These are phyloP conservation scores for Paramormyrops hopkinsi DNA, from an alignment of 2,797 vertebrate genomes.

Conservation along the genomic window DNA sequence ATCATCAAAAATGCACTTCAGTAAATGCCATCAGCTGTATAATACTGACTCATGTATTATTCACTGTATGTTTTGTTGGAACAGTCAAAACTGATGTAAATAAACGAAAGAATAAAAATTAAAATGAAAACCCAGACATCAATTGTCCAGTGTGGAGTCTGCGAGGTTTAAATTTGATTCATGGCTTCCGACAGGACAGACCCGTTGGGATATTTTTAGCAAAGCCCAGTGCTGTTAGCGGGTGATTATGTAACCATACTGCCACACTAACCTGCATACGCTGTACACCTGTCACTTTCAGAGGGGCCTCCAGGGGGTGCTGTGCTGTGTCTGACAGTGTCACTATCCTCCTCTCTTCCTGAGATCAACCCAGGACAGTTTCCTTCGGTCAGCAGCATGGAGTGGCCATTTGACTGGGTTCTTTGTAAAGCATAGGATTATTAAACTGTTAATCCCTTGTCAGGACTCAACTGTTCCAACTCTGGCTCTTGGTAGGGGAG, in stretches of 20 bases:
- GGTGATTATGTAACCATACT: background rate
- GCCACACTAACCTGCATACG: conserved; percentile 1
- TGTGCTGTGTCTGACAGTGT: background rate
- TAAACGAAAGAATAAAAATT: background rate
- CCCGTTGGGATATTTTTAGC: background rate
- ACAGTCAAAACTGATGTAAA: background rate
- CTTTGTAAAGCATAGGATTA: background rate
- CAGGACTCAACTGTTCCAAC: background rate
- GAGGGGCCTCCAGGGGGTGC: background rate
- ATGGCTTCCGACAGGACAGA: background rate
- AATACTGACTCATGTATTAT: background rate
- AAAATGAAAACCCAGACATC: background rate
- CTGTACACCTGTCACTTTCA: background rate
- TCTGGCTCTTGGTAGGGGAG: background rate
- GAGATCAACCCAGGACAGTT: background rate
- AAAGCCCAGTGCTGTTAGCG: background rate
- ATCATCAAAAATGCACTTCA: background rate
- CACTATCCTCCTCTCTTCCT: background rate
- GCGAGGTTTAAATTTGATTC: background rate
- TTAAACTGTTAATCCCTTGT: background rate
- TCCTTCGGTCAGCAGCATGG: background rate
- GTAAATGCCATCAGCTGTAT: background rate
- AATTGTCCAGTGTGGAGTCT: background rate
- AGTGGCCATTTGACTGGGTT: background rate
- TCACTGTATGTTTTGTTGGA: background rate